Evolutionary conservation across 2,113 vertebrate genomes (phyloP).

Genomic region (Oryzias javanicus): DNA sequence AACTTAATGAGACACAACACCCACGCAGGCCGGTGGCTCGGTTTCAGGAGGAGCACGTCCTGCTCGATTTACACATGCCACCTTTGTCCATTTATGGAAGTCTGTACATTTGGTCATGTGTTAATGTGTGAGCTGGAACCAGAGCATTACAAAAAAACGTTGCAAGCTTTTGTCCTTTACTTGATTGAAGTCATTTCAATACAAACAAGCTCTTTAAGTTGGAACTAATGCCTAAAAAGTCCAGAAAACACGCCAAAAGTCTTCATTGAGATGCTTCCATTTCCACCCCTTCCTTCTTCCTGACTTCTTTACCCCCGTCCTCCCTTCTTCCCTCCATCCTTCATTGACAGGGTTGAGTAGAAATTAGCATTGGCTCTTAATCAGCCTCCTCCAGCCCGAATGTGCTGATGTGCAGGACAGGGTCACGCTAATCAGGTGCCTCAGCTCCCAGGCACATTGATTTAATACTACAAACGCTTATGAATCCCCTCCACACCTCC

Average conservation of each 20-base stretch:
- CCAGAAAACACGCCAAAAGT: too few species aligned
- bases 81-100: not conserved
- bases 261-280: too few species aligned
- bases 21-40: constrained; percentile 12
- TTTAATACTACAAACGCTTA: constrained; percentile 74
- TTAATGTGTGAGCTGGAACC: not conserved
- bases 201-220: too few species aligned
- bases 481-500: constrained; percentile 63
- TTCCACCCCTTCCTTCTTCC: constrained; percentile 9
- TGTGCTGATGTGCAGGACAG: constrained; percentile 76
- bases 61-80: constrained; percentile 9
- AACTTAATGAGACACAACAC: constrained; percentile 44
- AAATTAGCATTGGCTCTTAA: constrained; percentile 75
- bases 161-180: too few species aligned
- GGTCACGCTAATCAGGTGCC: constrained; percentile 76
- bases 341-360: constrained; percentile 67
- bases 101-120: not conserved
- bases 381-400: constrained; percentile 73
- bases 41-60: constrained; percentile 8
- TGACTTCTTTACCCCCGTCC: constrained; percentile 33
- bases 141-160: too few species aligned
- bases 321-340: constrained; percentile 17
- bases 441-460: constrained; percentile 70
- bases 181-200: too few species aligned
- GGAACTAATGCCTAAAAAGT: too few species aligned